Conservation (phyloP, 2,888 invertebrate species). For the Zeuzera pyrina region DNA sequence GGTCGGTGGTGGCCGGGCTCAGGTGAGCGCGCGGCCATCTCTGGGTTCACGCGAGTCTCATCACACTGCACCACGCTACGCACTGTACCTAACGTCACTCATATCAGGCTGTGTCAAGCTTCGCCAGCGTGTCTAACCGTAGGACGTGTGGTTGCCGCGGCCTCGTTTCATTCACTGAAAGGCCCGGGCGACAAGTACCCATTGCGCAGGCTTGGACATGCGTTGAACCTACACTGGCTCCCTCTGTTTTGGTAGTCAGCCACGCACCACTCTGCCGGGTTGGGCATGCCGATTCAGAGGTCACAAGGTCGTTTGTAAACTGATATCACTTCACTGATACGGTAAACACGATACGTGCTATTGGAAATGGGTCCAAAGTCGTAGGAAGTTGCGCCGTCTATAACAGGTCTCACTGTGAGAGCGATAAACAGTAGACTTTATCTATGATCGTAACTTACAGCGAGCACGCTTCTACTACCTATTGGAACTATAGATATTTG, state of each 20-base stretch:
- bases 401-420: no score
- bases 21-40: conserved; percentile 54
- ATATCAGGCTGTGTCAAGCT: conserved; percentile 29
- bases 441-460: no score
- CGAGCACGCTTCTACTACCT: no score
- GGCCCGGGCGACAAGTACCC: conserved; percentile 44
- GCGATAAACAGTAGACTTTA: no score
- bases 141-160: conserved; percentile 36
- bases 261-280: conserved; percentile 26
- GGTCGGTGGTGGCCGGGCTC: conserved; percentile 55
- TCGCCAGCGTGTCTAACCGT: conserved; percentile 18
- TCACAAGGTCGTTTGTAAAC: conserved; percentile 54
- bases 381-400: no score
- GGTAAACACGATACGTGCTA: conserved; percentile 23
- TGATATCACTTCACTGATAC: conserved; percentile 29
- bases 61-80: conserved; percentile 35
- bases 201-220: conserved; percentile 60
- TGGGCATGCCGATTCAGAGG: conserved; percentile 51
- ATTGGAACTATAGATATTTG: no score
- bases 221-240: conserved; percentile 41
- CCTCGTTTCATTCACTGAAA: conserved; percentile 58
- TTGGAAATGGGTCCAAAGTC: background rate
- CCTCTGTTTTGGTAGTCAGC: conserved; percentile 33
- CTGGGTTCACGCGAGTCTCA: conserved; percentile 45
- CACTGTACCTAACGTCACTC: conserved; percentile 43